Base-by-base conservation (phyloP, 2,797 vertebrate genomes). In the Acanthis flammea region DNA sequence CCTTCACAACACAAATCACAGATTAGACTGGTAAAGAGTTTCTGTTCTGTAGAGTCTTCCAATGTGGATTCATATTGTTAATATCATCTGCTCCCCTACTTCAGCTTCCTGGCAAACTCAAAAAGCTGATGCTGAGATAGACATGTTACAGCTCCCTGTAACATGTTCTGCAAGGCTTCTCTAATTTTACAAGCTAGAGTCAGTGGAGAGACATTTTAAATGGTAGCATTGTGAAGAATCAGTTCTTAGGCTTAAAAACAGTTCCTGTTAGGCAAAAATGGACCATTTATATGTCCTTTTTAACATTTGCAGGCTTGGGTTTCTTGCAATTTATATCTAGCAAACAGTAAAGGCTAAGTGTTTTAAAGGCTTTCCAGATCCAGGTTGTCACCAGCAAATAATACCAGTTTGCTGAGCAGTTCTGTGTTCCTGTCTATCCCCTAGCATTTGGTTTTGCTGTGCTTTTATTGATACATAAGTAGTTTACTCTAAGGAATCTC, bases 31-130 rank as follows among this genome's bases (percentile, higher is more conserved):
- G 55, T n/a, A 71, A 71, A 39, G 19, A 37, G 80, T 66, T 95
- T 85, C 42, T 94, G 48, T 80, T 94, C 57, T 37, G 35, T 22
- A 45, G 53, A 58, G 44, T 82, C 67, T 87, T 93, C 67, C 35
- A 84, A 61, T 39, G 84, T 92, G 77, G 37, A 85, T 76, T 93
- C 88, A 79, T 55, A 79, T 58, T 74, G 63, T 84, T 89, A 85
- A 42, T 53, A 91, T 94, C 74, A 88, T 93, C 77, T 93, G 88
- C 48, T 95, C 55, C 74, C 35, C 42, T 55, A 55, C 74, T 94
- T 94, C 83, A 95, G 45, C 45, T 94, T 87, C 71, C 79, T 91
- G 90, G 92, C 84, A 94, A 78, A 94, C 75, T 13, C 66, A 78
- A 41, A 51, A 81, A 86, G 51, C 51, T 78, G 77, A 68, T 81